Evolutionary conservation across 1,140 invertebrate species (phyloP).

Genomic region (Leptestheria dahalacensis): DNA sequence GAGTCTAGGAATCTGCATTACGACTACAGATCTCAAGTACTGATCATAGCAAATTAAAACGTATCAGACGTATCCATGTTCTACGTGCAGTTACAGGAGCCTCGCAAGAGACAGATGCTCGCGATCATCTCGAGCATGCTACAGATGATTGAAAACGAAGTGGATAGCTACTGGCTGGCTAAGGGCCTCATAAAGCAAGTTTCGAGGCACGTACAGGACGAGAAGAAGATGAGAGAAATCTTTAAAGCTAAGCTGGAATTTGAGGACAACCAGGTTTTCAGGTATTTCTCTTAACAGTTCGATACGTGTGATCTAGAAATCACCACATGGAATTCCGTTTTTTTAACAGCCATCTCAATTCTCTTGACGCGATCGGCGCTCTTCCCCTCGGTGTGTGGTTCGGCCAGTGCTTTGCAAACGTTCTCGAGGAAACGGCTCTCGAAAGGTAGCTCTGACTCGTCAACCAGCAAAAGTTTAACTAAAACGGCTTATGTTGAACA

Average conservation of each 20-base stretch:
- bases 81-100: slow-evolving; percentile 22
- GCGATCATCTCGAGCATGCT: slow-evolving; percentile 47
- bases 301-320: slow-evolving; percentile 8
- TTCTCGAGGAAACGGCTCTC: slow-evolving; percentile 56
- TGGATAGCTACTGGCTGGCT: slow-evolving; percentile 62
- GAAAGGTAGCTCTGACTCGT: slow-evolving; percentile 47
- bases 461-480: slow-evolving; percentile 2
- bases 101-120: slow-evolving; percentile 27
- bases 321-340: neutral
- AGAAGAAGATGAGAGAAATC: slow-evolving; percentile 44
- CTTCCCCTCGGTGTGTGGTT: slow-evolving; percentile 58
- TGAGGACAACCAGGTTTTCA: slow-evolving; percentile 49
- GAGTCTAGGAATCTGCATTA: slow-evolving; percentile 46
- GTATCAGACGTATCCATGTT: slow-evolving; percentile 22
- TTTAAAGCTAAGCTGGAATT: slow-evolving; percentile 47
- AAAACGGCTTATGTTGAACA: slow-evolving; percentile 30
- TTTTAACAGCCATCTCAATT: slow-evolving; percentile 17
- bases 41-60: slow-evolving; percentile 10
- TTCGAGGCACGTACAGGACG: slow-evolving; percentile 43
- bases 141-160: slow-evolving; percentile 49
- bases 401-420: slow-evolving; percentile 57
- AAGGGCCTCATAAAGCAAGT: slow-evolving; percentile 52
- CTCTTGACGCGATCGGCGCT: slow-evolving; percentile 17
- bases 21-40: slow-evolving; percentile 35
- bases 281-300: slow-evolving; percentile 19